phyloP scores from a whole-genome alignment of 2,888 invertebrate genomes.

The Amiota minor region DNA sequence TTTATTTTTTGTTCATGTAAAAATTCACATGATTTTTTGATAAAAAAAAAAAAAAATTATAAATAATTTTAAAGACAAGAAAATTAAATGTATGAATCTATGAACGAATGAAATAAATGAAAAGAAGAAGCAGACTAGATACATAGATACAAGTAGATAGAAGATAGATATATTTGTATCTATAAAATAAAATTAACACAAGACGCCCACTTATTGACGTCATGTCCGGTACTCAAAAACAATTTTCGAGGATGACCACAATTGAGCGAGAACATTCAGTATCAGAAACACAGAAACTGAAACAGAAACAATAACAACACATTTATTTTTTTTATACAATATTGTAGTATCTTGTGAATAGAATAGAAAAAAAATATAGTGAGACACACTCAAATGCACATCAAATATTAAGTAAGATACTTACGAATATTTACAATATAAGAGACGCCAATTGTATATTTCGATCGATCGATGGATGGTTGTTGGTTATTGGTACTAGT shows the following conservation, averaged over 20 bases:
- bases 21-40: constrained; percentile 4
- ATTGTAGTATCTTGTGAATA: no score
- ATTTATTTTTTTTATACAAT: no score
- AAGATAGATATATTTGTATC: constrained; percentile 34
- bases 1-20: background rate
- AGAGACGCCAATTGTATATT: constrained; percentile 4
- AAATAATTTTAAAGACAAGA: background rate
- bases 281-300: constrained; percentile 56
- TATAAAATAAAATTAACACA: constrained; percentile 65
- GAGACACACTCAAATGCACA: background rate
- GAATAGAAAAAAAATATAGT: no score
- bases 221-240: constrained; percentile 72
- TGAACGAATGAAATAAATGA: constrained; percentile 15
- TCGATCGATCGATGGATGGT: no score
- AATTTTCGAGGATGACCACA: constrained; percentile 68
- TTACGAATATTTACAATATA: constrained; percentile 1
- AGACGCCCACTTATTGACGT: constrained; percentile 73
- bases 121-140: background rate
- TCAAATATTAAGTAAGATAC: constrained; percentile 9
- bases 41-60: background rate
- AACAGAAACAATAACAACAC: constrained; percentile 32
- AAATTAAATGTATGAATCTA: constrained; percentile 24
- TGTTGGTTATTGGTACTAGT: no score
- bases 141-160: constrained; percentile 22
- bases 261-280: constrained; percentile 61